Evolutionary conservation across 2,888 invertebrate species (phyloP), one percentile per base, ranked within the genome.

Genomic region (Andrena camellia): DNA sequence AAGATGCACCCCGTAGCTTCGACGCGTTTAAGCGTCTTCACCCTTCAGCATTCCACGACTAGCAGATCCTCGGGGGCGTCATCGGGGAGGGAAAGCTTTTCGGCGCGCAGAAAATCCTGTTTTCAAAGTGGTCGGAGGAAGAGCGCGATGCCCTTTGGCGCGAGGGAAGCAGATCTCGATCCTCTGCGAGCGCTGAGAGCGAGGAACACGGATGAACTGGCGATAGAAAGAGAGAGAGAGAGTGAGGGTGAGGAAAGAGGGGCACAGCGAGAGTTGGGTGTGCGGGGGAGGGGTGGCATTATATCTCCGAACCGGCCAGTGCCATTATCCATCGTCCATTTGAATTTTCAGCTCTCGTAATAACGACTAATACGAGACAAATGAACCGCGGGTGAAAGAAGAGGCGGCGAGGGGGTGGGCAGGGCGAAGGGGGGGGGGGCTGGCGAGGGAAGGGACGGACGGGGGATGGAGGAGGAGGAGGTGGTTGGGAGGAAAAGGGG

Each of bases 311-410:
- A 78, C 71, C 83, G 88, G 83, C 73, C 88, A 81, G 85, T 89
- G 85, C 89, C 89, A 89, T 89, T 89, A 89, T 88, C 89, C 89
- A 79, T 85, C 88, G 89, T 88, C 87, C 87, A 90, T 90, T 89
- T 86, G 87, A 89, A 89, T 91, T 89, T 90, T 89, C 89, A 89
- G 88, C 85, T 90, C 88, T 89, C 85, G 85, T 91, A 92, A 92
- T 92, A 90, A 91, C 88, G 90, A 90, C 91, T 92, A 91, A 91
- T 92, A 91, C 89, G 91, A 92, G 92, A 92, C 92, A 92, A 92
- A 92, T 92, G 92, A 92, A 91, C 86, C 89, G 88, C 81, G 86
- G 83, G 75, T 63, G 79, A 84, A 81, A 78, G 84, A 82, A 75
- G 81, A 57, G 10, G 20, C 57, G 26, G 26, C 57, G 57, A 57